Base-by-base conservation (phyloP, 2,888 invertebrate species). In the Frankliniella fusca region DNA sequence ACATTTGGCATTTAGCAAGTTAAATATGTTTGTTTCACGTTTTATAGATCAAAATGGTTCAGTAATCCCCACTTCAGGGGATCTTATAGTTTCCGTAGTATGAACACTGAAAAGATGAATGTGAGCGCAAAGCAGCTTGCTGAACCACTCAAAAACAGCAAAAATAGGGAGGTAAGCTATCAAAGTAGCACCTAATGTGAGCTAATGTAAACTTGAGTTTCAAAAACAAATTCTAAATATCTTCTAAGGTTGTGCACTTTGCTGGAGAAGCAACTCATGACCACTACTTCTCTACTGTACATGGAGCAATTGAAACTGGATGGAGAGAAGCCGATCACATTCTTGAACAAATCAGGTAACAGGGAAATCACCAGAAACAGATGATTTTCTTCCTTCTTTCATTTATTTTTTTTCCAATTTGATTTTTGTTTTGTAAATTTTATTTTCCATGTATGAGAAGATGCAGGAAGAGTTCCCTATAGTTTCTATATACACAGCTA, bases 1-100 rank as follows among this genome's bases (percentile, higher is more conserved):
- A 81, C 48, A 18, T 48, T 50, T 11, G 80, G 61, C 48, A 61
- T 79, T 61, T 12, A 18, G n/a, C 3, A 38, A 61, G 20, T 28
- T 11, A n/a, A 27, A 81, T 50, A 81, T 81, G 8, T 49, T 1
- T 20, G 23, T 80, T 80, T 54, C 76, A 23, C 82, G 28, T 61
- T 81, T 85, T 86, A 83, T 87, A 94, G 94, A 85, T 93, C 95
- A 0, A 89, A 88, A 3, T 95, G 95, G 96, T 90, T 90, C 84
- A 90, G 90, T 0, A 92, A 95, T 88, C 91, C 91, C 0, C 91
- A 90, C 87, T 92, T 93, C 9, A 90, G 91, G 80, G 95, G 96
- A 2, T 92, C 93, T 0, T 96, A 95, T 87, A 90, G 91, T 3
- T 93, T 89, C 86, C 90, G 91, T 85, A 91, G 91, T 84, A 85